Evolutionary conservation across 1,140 invertebrate species (phyloP), one percentile per base, ranked within the genome.

Genomic region (Diabrotica undecimpunctata): DNA sequence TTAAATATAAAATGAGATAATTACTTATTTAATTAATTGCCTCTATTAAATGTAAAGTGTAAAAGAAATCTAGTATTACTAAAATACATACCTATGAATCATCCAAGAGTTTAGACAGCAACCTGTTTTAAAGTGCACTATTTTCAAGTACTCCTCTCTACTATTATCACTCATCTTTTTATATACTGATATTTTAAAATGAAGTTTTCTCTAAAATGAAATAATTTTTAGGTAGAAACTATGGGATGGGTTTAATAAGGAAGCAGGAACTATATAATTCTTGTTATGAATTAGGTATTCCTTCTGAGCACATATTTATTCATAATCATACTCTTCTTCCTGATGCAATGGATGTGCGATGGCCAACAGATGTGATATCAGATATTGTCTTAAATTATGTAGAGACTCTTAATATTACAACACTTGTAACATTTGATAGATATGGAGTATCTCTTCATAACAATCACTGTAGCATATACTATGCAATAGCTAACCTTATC

Each of bases 371-470:
- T 66, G 78, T 88, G 11, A 80, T 95, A 54, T 85, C 89, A 11
- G 84, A 88, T 54, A 81, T 88, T 57, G 85, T 97, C 73, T 79
- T 89, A 37, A 85, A 90, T 54, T 83, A 88, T 54, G 79, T 94
- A 58, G 87, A 91, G 79, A 81, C 83, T 53, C 83, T 92, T 62
- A 86, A 88, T 75, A 91, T 95, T 73, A 88, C 94, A 73, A 89
- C 90, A 14, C 83, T 97, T 60, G 86, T 98, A 52, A 97, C 95
- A 41, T 98, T 98, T 83, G 96, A 98, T 81, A 87, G 88, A 75
- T 81, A 88, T 75, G 96, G 96, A 56, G 87, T 98, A 5, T 96
- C 93, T 72, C 86, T 88, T 7, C 96, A 98, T 82, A 81, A 83
- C 36, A 98, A 98, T 83, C 96, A 98, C 78, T 88, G 85, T 67